phyloP scores from a whole-genome alignment of 2,113 vertebrate species.

The Chlamydotis undulata region DNA sequence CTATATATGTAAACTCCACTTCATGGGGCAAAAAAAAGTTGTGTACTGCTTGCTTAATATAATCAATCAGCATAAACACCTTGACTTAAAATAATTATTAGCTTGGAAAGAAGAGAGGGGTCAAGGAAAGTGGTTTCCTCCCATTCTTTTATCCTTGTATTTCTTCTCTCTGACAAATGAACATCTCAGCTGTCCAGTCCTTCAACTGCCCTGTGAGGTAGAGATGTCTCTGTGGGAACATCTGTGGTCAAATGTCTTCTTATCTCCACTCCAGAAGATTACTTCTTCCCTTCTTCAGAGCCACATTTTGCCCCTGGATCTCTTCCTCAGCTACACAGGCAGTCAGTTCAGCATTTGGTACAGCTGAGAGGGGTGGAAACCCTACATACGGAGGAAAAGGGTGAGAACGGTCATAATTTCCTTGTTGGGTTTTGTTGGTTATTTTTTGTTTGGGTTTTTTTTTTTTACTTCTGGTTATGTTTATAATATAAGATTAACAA shows the following conservation, averaged over 20 bases:
- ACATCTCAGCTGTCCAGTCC: not conserved
- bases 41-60: not conserved
- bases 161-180: not conserved
- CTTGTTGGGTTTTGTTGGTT: not conserved
- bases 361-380: not conserved
- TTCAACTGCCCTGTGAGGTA: not conserved
- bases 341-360: not conserved
- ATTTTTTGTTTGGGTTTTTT: not conserved
- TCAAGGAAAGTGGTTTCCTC: not conserved
- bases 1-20: not conserved
- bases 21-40: not conserved
- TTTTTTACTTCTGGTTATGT: not conserved
- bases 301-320: not conserved
- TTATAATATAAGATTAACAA: not conserved
- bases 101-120: not conserved
- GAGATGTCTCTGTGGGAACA: accelerated
- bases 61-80: not conserved
- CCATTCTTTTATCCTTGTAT: not conserved
- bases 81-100: not conserved
- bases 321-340: not conserved
- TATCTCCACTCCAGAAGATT: not conserved
- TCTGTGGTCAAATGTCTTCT: not conserved
- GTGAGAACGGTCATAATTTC: not conserved
- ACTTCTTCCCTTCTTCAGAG: not conserved
- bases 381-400: not conserved